phyloP scores from a whole-genome alignment of 2,113 vertebrate genomes.

The Fregata magnificens region DNA sequence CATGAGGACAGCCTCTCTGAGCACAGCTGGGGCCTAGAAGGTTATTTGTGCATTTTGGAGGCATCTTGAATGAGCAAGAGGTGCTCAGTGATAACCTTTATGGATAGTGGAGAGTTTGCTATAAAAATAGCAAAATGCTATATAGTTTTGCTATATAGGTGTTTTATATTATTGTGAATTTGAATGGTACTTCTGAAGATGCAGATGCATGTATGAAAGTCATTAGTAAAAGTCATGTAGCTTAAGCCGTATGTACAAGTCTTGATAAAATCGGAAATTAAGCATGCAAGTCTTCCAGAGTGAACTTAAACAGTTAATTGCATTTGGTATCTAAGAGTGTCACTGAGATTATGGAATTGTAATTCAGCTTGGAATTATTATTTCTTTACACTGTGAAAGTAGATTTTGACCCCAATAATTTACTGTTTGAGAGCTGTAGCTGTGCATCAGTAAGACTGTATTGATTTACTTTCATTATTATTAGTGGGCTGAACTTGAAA shows the following conservation, averaged over 20 bases:
- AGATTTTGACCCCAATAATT: neutral
- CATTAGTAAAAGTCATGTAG: neutral
- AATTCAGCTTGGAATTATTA: neutral
- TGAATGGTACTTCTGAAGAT: neutral
- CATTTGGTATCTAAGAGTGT: neutral
- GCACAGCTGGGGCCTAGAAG: neutral
- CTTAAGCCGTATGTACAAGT: neutral
- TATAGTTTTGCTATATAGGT: neutral
- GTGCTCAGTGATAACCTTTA: neutral
- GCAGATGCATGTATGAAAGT: neutral
- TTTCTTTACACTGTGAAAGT: neutral
- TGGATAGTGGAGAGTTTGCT: neutral
- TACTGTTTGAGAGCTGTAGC: neutral
- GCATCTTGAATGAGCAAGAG: neutral
- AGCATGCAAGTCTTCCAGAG: neutral
- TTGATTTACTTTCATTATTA: neutral
- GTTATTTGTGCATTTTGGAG: neutral
- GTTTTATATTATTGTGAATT: neutral
- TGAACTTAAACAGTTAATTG: neutral
- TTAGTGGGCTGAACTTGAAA: neutral
- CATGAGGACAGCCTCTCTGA: neutral
- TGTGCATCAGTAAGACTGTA: neutral
- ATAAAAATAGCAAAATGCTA: neutral
- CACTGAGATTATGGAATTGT: neutral
- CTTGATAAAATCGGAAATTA: neutral